Evolutionary conservation across 2,888 invertebrate genomes (phyloP).

Genomic region (Leucoptera coffeella): DNA sequence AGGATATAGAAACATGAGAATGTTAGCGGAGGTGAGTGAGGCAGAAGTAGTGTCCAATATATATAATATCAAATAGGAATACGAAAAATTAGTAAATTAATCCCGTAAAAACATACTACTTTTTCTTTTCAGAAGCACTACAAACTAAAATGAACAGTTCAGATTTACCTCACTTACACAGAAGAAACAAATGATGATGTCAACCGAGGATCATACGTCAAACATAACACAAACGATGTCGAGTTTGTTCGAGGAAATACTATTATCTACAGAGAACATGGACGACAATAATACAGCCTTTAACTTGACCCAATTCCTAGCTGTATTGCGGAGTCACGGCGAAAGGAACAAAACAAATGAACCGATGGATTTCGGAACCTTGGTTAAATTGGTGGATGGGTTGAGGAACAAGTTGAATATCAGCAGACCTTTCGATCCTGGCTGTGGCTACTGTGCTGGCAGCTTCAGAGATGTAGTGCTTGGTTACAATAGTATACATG

Average conservation of each 20-base stretch:
- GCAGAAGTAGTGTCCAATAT: too few relatives aligned
- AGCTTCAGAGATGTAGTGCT: slow-evolving; percentile 53
- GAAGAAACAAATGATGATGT: slow-evolving; percentile 14
- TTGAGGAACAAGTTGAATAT: slow-evolving; percentile 25
- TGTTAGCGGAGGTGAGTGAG: too few relatives aligned
- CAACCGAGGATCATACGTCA: slow-evolving; percentile 14
- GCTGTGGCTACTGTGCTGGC: slow-evolving; percentile 54
- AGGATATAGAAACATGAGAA: too few relatives aligned
- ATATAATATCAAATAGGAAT: too few relatives aligned
- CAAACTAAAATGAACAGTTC: too few relatives aligned
- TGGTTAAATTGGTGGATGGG: slow-evolving; percentile 32
- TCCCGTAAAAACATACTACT: too few relatives aligned
- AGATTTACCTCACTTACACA: too few relatives aligned
- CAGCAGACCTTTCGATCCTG: slow-evolving; percentile 19
- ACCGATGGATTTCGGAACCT: slow-evolving; percentile 26
- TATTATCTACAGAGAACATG: slow-evolving; percentile 21
- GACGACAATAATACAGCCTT: slow-evolving; percentile 22
- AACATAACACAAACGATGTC: slow-evolving; percentile 35
- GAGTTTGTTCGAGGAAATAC: slow-evolving; percentile 33
- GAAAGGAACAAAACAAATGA: slow-evolving; percentile 23
- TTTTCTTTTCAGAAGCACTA: background rate
- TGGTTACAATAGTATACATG: slow-evolving; percentile 68
- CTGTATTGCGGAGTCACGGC: slow-evolving; percentile 18
- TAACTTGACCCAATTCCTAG: slow-evolving; percentile 27
- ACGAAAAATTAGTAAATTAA: too few relatives aligned